These are phyloP conservation scores for Drosophila nigricruria DNA, from an alignment of 2,888 invertebrate genomes.

Conservation along the genomic window DNA sequence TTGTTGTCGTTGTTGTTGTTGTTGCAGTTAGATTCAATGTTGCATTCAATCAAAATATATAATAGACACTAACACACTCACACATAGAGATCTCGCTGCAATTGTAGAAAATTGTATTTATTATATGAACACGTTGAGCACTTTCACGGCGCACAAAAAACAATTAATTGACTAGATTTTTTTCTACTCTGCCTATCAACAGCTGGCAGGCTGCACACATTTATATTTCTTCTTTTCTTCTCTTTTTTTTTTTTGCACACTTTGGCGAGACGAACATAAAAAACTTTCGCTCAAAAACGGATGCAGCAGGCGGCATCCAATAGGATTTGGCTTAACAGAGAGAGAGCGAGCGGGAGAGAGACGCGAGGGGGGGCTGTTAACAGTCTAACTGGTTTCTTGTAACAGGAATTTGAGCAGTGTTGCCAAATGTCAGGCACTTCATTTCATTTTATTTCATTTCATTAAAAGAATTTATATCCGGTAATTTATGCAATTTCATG, in stretches of 20 bases:
- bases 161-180: conserved; percentile 78
- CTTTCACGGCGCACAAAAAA: conserved; percentile 49
- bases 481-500: conserved; percentile 32
- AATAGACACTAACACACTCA: neutral
- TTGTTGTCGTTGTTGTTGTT: conserved; percentile 4
- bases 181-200: conserved; percentile 42
- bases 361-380: neutral
- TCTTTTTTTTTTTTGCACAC: conserved; percentile 32
- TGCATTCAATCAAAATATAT: conserved; percentile 65
- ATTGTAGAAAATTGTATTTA: conserved; percentile 68
- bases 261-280: conserved; percentile 50
- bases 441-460: conserved; percentile 20
- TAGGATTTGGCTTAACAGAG: conserved; percentile 24
- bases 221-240: conserved; percentile 10
- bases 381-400: conserved; percentile 65
- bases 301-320: conserved; percentile 60
- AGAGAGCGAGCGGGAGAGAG: neutral
- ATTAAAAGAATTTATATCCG: conserved; percentile 43
- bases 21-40: conserved; percentile 41
- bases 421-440: conserved; percentile 47
- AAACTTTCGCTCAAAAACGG: conserved; percentile 77
- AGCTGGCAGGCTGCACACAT: conserved; percentile 72
- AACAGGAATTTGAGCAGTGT: conserved; percentile 69
- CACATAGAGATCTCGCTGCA: conserved; percentile 51
- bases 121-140: conserved; percentile 60